A percentile compares a stretch with the other conserved stretches of the same genome.
Evolutionary conservation across 2,113 vertebrate species (phyloP).

Genomic region (Anolis sagrei): DNA sequence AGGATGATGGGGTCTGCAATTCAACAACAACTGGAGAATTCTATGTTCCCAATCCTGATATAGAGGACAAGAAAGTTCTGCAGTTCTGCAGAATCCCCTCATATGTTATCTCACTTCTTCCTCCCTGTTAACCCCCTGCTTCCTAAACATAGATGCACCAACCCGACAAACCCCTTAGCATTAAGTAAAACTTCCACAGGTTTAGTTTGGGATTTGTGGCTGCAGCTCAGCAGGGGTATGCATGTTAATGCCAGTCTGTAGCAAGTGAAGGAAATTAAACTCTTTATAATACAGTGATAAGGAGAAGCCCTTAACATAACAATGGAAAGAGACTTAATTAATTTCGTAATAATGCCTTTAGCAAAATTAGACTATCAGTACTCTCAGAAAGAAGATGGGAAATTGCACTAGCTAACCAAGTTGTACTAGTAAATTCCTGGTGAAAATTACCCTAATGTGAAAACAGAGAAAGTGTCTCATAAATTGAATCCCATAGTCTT

Average conservation of each 20-base stretch:
- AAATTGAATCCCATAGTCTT: background rate
- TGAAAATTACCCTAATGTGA: conserved; percentile 16
- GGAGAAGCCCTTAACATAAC: conserved; percentile 72
- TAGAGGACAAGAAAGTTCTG: background rate
- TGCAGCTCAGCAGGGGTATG: conserved; percentile 69
- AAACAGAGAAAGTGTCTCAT: background rate
- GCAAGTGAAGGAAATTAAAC: conserved; percentile 65
- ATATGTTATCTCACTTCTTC: background rate
- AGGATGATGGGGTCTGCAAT: background rate
- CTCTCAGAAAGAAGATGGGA: conserved; percentile 55
- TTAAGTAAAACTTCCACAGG: conserved; percentile 72
- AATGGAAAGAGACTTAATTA: conserved; percentile 73
- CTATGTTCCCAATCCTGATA: background rate
- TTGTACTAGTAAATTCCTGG: conserved; percentile 40
- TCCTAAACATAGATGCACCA: conserved; percentile 46
- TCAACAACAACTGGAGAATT: background rate
- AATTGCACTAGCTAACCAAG: conserved; percentile 44
- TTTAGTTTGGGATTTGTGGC: conserved; percentile 69
- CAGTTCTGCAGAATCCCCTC: background rate
- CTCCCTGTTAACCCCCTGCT: background rate
- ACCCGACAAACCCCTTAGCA: conserved; percentile 66
- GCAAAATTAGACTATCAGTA: conserved; percentile 68
- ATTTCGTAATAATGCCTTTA: conserved; percentile 67
- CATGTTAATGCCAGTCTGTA: conserved; percentile 68
- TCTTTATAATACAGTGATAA: conserved; percentile 62